Conservation (phyloP, 2,113 vertebrate species). For the Prunella fulvescens region DNA sequence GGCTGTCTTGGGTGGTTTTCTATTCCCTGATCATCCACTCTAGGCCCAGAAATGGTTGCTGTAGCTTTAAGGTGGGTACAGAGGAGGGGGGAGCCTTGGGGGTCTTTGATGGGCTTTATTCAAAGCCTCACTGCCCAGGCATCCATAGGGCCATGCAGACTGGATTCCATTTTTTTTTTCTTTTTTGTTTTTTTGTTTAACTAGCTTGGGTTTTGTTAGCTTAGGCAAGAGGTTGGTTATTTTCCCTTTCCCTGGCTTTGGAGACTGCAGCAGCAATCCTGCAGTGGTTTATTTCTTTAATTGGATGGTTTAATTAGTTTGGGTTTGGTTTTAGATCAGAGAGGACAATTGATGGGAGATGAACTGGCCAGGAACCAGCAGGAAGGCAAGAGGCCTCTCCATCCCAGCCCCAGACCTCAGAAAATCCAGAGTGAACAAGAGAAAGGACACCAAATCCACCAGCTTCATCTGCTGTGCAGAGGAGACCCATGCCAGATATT, state of each 20-base stretch:
- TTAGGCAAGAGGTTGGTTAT: background rate
- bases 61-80: background rate
- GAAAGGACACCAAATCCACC: background rate
- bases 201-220: background rate
- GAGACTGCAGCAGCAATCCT: background rate
- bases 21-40: background rate
- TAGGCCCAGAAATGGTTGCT: too few relatives aligned
- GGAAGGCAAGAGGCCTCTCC: background rate
- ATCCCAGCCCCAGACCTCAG: background rate
- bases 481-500: background rate
- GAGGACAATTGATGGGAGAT: background rate
- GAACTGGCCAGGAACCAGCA: accelerated
- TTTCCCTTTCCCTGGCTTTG: background rate
- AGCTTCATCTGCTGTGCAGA: background rate
- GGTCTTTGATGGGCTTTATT: background rate
- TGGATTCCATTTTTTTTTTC: too few relatives aligned
- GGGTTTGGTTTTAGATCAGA: background rate
- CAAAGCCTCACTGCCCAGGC: background rate
- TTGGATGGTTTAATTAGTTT: background rate
- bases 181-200: too few relatives aligned
- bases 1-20: background rate
- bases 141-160: accelerated
- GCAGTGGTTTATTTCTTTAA: too few relatives aligned
- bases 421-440: accelerated
- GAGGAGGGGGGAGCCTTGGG: too few relatives aligned